Base-by-base conservation (phyloP, 2,888 invertebrate species). In the Blastobasis lacticolella region DNA sequence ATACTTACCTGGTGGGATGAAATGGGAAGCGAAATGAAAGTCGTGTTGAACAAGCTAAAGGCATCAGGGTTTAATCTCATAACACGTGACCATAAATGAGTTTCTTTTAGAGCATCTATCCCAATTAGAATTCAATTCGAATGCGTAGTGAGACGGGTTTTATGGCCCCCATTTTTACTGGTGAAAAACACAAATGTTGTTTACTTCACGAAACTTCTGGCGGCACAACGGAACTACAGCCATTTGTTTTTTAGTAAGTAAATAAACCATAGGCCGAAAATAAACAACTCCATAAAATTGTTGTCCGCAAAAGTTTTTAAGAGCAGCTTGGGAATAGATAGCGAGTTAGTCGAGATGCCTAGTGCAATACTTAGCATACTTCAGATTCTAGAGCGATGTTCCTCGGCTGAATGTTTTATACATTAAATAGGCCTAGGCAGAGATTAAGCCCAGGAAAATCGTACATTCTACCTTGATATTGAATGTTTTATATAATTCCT, bases 121-220 rank as follows among this genome's bases (percentile, higher is more conserved):
- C 63, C 67, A 69, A 72, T 71, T 64, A 61, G 61, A 60, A 69
- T 75, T 75, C 64, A 72, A 73, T 73, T 73, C 69, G 62, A 64
- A 61, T 62, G 60, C 60, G 62, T 63, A 61, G 47, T 51, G n/a
- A n/a, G n/a, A n/a, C n/a, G 23, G 10, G 10, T 10, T 45, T 45
- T 45, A 23, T 3, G 2, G 23, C 45, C 8, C 43, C 44, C 45
- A 38, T 49, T 49, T 49, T 49, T 38, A 38, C 45, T 40, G 45
- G 9, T 38, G 5, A 8, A 9, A 23, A 48, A n/a, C 9, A 40
- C 23, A 8, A 10, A 43, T 10, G 10, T 40, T 40, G 40, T 40
- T 23, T 40, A 38, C 38, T 10, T 47, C 23, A 10, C 10, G 38
- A 6, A 8, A 43, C n/a, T 43, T 10, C 43, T 43, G 10, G 10